Evolutionary conservation across 2,888 invertebrate genomes (phyloP).

Genomic region (Apoda limacodes): DNA sequence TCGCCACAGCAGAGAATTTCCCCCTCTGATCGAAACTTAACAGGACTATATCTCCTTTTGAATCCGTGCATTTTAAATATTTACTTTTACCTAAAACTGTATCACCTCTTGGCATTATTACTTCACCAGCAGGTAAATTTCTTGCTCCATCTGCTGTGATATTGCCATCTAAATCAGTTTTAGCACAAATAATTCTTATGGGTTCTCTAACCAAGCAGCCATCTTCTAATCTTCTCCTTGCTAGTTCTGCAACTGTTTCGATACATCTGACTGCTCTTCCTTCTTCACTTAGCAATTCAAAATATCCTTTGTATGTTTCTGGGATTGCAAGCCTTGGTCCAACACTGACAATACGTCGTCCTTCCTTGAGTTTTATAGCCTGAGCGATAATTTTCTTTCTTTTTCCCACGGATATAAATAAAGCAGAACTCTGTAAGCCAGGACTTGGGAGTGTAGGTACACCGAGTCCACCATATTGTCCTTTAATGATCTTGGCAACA

Average conservation of each 20-base stretch:
- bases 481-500: conserved; percentile 92
- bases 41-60: conserved; percentile 84
- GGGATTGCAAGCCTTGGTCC: conserved; percentile 90
- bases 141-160: conserved; percentile 77
- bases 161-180: conserved; percentile 71
- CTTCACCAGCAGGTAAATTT: conserved; percentile 85
- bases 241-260: conserved; percentile 87
- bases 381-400: conserved; percentile 89
- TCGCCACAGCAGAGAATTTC: conserved; percentile 91
- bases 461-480: conserved; percentile 92
- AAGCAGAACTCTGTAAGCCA: conserved; percentile 85
- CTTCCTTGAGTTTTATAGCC: conserved; percentile 91
- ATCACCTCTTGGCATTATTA: conserved; percentile 83
- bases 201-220: conserved; percentile 85
- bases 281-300: conserved; percentile 94
- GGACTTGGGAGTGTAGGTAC: conserved; percentile 90
- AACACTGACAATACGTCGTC: conserved; percentile 82
- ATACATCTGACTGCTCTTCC: conserved; percentile 91
- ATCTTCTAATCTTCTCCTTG: conserved; percentile 78
- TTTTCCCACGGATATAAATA: conserved; percentile 87
- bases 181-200: conserved; percentile 76
- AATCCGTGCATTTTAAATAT: conserved; percentile 88
- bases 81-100: conserved; percentile 77
- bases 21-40: conserved; percentile 89
- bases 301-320: conserved; percentile 90